phyloP scores from a whole-genome alignment of 2,888 invertebrate genomes.

The Stenodera caucasica region DNA sequence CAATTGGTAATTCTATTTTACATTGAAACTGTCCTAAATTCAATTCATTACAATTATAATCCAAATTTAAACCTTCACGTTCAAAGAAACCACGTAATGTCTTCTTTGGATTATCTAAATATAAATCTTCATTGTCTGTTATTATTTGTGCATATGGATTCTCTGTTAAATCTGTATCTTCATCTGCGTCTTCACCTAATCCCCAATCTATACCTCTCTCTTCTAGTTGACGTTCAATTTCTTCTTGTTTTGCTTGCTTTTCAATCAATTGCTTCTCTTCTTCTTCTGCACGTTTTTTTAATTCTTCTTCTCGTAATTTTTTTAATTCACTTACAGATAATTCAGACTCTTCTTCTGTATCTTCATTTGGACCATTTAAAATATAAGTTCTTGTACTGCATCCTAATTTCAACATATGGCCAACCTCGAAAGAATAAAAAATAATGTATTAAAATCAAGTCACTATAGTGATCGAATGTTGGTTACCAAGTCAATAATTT shows the following conservation, averaged over 20 bases:
- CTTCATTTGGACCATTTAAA: conserved; percentile 81
- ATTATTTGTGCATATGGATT: conserved; percentile 81
- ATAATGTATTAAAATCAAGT: background rate
- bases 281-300: conserved; percentile 51
- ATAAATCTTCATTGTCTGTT: conserved; percentile 77
- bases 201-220: conserved; percentile 90
- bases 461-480: conserved; percentile 6
- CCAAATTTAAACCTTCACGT: conserved; percentile 81
- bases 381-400: conserved; percentile 83
- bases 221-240: conserved; percentile 59
- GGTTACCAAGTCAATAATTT: background rate
- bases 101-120: conserved; percentile 93
- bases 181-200: conserved; percentile 81
- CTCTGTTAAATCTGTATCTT: conserved; percentile 76
- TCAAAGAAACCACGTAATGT: conserved; percentile 93
- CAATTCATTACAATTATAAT: conserved; percentile 85
- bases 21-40: conserved; percentile 86
- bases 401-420: conserved; percentile 92
- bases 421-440: conserved; percentile 61
- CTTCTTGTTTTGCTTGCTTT: conserved; percentile 58
- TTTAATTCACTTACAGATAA: conserved; percentile 77
- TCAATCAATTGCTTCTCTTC: conserved; percentile 57
- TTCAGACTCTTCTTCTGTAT: conserved; percentile 84
- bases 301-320: conserved; percentile 52
- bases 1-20: conserved; percentile 78